These are phyloP conservation scores for Rachycentron canadum DNA, from an alignment of 2,797 vertebrate genomes.

Conservation along the genomic window DNA sequence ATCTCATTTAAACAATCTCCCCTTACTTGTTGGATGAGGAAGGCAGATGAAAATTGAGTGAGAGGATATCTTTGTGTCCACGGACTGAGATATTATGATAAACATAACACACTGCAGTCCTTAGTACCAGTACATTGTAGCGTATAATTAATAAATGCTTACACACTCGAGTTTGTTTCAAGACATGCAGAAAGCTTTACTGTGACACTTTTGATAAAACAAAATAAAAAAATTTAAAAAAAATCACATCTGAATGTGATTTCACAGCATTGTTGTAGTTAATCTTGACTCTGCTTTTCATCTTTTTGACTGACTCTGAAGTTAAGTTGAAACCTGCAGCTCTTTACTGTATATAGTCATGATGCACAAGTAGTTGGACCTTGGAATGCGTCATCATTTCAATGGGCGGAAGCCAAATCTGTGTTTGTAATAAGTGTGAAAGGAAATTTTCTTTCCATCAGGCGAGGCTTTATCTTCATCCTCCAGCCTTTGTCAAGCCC, in stretches of 20 bases:
- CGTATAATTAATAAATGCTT: too few relatives aligned
- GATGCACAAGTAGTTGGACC: neutral
- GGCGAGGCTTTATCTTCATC: conserved; percentile 29
- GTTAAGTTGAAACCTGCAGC: conserved; percentile 4
- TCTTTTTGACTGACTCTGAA: conserved; percentile 27
- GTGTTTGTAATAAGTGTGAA: conserved; percentile 25
- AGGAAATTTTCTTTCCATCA: conserved; percentile 12
- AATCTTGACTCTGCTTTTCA: conserved; percentile 6
- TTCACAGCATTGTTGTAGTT: neutral
- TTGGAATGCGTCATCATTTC: conserved; percentile 15
- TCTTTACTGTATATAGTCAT: conserved; percentile 13
- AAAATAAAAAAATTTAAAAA: too few relatives aligned
- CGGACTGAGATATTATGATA: too few relatives aligned
- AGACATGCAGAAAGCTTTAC: conserved; percentile 1
- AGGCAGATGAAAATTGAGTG: neutral
- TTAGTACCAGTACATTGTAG: too few relatives aligned
- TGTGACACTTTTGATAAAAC: neutral
- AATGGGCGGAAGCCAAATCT: conserved; percentile 15
- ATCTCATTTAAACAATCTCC: neutral
- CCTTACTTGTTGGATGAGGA: neutral
- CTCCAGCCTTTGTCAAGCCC: conserved; percentile 19
- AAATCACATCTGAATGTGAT: neutral
- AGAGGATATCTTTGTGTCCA: too few relatives aligned
- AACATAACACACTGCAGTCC: too few relatives aligned
- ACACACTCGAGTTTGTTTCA: neutral